phyloP scores from a whole-genome alignment of 2,888 invertebrate genomes.

The Polymixis flavicincta region DNA sequence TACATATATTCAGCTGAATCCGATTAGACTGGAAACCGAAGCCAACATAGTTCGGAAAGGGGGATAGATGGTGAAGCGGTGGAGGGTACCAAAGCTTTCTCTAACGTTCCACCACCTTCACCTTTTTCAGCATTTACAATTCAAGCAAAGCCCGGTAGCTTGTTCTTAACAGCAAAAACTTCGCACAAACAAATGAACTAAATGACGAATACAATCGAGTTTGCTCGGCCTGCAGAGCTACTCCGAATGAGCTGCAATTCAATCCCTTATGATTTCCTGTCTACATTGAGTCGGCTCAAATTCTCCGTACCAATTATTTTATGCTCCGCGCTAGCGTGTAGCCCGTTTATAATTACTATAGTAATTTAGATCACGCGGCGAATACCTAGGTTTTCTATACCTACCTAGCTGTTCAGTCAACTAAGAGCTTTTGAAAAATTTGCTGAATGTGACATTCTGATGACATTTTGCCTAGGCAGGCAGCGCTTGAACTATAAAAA shows the following conservation, averaged over 20 bases:
- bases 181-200: constrained; percentile 30
- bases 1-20: too few species aligned
- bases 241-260: constrained; percentile 64
- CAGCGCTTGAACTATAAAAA: background rate
- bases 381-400: constrained; percentile 18
- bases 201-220: constrained; percentile 35
- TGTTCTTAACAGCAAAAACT: background rate
- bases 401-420: background rate
- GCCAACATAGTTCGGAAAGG: too few species aligned
- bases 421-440: background rate
- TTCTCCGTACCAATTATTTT: constrained; percentile 66
- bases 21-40: too few species aligned
- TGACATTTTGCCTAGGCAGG: constrained; percentile 25
- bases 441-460: constrained; percentile 32
- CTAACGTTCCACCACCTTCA: background rate
- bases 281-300: constrained; percentile 63
- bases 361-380: constrained; percentile 37
- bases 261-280: constrained; percentile 75
- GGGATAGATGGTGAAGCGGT: too few species aligned
- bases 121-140: background rate
- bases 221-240: constrained; percentile 23
- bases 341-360: constrained; percentile 43
- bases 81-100: background rate
- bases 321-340: constrained; percentile 37
- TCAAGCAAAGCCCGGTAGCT: background rate